Conservation (phyloP, 2,113 vertebrate species). For the Catharus bicknelli region DNA sequence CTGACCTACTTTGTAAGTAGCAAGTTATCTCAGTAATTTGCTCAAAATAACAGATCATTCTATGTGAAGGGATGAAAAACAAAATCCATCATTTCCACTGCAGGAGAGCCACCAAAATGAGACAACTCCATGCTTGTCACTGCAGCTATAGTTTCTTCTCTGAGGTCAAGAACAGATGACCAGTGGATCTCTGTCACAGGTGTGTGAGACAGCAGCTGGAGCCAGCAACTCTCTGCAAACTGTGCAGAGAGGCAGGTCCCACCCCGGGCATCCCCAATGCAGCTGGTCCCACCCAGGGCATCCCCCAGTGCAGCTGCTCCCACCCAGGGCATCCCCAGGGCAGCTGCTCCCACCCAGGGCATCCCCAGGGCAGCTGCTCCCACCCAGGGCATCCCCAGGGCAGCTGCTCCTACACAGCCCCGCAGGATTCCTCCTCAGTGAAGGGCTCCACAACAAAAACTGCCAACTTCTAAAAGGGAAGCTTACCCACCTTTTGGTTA, state of each 20-base stretch:
- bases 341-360: too few species aligned
- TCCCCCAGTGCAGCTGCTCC: too few species aligned
- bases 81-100: neutral
- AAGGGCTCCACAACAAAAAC: neutral
- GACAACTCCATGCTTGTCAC: neutral
- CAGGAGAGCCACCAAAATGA: neutral
- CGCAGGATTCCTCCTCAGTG: neutral
- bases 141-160: neutral
- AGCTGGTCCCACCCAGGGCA: too few species aligned
- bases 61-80: neutral
- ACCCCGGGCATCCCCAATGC: too few species aligned
- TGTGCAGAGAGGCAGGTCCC: rapidly evolving
- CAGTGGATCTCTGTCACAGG: rapidly evolving
- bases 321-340: too few species aligned
- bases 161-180: neutral
- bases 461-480: neutral
- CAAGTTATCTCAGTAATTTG: neutral
- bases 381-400: neutral
- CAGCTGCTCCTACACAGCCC: rapidly evolving
- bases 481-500: neutral
- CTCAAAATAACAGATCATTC: neutral
- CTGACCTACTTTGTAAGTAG: conserved; percentile 7
- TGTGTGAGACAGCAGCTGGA: rapidly evolving
- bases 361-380: too few species aligned
- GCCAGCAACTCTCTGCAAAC: neutral